These are phyloP conservation scores for Meloe dianella DNA, from an alignment of 2,888 invertebrate species.

Conservation along the genomic window DNA sequence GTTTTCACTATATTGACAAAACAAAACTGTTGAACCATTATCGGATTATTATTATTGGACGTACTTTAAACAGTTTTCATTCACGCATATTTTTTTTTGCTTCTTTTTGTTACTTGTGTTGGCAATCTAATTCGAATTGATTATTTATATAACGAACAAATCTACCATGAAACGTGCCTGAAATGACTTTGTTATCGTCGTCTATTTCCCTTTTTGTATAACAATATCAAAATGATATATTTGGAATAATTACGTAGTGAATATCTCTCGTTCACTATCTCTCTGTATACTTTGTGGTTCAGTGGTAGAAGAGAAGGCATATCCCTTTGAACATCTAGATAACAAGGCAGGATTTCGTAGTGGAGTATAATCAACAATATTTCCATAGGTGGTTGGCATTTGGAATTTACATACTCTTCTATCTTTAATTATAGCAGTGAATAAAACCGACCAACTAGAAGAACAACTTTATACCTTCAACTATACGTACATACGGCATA, in stretches of 20 bases:
- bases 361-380: conserved; percentile 29
- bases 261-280: conserved; percentile 12
- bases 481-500: not conserved
- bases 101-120: not conserved
- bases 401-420: conserved; percentile 30
- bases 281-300: not conserved
- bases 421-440: conserved; percentile 22
- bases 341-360: conserved; percentile 25
- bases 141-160: conserved; percentile 7
- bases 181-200: conserved; percentile 2
- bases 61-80: not conserved
- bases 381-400: conserved; percentile 28
- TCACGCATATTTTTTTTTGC: not conserved
- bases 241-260: conserved; percentile 15
- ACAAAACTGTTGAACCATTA: conserved; percentile 1
- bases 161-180: not conserved
- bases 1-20: not conserved
- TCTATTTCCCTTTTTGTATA: conserved; percentile 2
- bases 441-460: conserved; percentile 16
- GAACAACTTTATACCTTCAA: not conserved
- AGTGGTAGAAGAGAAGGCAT: conserved; percentile 19
- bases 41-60: not conserved
- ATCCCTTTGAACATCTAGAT: conserved; percentile 26
- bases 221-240: conserved; percentile 15
- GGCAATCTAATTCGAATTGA: not conserved